These are phyloP conservation scores for Ochropleura leucogaster DNA, from an alignment of 2,888 invertebrate species.

Conservation along the genomic window DNA sequence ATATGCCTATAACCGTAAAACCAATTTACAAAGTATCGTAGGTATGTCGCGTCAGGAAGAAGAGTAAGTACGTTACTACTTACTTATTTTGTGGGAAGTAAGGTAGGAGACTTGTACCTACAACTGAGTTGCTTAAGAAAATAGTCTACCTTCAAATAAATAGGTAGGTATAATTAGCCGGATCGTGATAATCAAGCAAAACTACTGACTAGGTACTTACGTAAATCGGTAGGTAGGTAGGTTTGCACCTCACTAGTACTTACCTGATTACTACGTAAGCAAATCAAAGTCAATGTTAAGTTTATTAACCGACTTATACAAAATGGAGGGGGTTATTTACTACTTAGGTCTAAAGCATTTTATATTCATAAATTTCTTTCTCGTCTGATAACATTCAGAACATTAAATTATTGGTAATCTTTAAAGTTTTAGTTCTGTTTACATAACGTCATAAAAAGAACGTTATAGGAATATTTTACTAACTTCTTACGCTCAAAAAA, in stretches of 20 bases:
- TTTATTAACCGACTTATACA: neutral
- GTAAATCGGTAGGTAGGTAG: neutral
- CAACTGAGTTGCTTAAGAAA: neutral
- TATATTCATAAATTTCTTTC: neutral
- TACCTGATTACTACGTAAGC: neutral
- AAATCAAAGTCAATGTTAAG: constrained; percentile 26
- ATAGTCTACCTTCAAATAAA: constrained; percentile 4
- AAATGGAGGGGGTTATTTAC: no score
- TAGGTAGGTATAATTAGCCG: constrained; percentile 21
- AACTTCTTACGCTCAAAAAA: neutral
- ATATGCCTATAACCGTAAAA: no score
- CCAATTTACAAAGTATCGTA: neutral
- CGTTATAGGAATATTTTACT: constrained; percentile 3
- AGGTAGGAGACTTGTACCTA: neutral
- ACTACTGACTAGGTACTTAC: neutral
- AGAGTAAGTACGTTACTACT: no score
- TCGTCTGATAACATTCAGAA: neutral
- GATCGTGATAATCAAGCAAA: constrained; percentile 25
- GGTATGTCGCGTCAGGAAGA: neutral
- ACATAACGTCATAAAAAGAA: neutral
- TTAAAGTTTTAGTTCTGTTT: neutral
- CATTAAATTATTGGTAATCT: neutral
- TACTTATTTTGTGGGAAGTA: neutral
- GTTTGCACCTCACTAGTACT: no score
- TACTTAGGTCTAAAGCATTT: neutral